Percentiles rank a stretch among this genome's conserved stretches.
Evolutionary conservation across 2,888 invertebrate genomes (phyloP).

Genomic region (Netelia fuscicornis): DNA sequence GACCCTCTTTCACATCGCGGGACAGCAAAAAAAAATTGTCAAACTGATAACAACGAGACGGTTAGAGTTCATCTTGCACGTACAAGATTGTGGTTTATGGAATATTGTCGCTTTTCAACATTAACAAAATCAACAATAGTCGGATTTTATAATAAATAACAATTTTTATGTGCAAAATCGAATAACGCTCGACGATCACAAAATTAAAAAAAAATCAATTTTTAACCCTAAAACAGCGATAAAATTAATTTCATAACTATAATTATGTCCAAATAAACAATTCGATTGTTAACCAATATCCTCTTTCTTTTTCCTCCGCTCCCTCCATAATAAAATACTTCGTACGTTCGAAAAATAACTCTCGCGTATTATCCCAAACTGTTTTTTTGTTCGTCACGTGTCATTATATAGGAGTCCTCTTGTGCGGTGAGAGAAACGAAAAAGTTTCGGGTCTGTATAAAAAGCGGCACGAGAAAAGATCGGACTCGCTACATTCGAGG

Average conservation of each 20-base stretch:
- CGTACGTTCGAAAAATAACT: not conserved
- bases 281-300: not conserved
- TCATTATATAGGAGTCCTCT: conserved; percentile 42
- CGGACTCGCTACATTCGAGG: conserved; percentile 17
- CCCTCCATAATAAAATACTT: not conserved
- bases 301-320: not conserved
- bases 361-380: not conserved
- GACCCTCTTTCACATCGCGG: no score
- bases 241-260: no score
- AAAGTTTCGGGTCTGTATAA: conserved; percentile 24
- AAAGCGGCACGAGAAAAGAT: conserved; percentile 4
- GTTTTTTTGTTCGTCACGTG: conserved; percentile 35
- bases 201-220: no score
- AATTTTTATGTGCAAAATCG: no score
- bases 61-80: no score
- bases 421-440: conserved; percentile 28
- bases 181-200: no score
- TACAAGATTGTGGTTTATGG: no score
- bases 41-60: not conserved
- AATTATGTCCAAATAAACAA: not conserved
- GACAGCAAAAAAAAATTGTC: not conserved
- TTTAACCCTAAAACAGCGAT: no score
- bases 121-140: no score
- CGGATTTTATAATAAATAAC: no score
- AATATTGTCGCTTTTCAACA: no score